phyloP scores from a whole-genome alignment of 2,113 vertebrate genomes.

The Ceyx melanurus region DNA sequence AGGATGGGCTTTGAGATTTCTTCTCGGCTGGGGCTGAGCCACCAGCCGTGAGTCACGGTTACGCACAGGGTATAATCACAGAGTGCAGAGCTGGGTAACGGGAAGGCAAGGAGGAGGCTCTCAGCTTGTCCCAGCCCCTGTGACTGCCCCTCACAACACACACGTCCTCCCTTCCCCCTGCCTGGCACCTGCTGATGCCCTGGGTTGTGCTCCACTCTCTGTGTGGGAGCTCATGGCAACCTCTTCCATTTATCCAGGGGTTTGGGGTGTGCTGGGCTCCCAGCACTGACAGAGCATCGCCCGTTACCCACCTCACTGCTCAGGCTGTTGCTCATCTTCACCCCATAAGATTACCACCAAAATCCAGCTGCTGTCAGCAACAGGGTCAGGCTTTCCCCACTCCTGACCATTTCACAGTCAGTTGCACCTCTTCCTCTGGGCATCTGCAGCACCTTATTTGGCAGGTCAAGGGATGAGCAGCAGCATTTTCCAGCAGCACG shows the following conservation, averaged over 20 bases:
- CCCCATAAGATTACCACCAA: accelerated
- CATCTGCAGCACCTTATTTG: accelerated
- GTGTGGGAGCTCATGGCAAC: not conserved
- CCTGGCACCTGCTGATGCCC: not conserved
- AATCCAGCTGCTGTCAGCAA: not conserved
- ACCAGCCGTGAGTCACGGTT: not conserved
- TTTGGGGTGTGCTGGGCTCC: not conserved
- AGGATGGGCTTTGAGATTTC: not conserved
- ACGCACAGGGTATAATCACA: not conserved
- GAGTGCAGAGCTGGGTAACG: not conserved
- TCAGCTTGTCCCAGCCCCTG: accelerated
- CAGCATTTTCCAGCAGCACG: accelerated
- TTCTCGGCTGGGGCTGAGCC: not conserved
- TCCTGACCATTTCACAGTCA: accelerated
- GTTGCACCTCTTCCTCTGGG: not conserved
- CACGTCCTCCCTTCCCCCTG: not conserved
- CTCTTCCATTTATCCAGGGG: not conserved
- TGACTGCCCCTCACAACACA: accelerated
- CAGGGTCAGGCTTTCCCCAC: not conserved
- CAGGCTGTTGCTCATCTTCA: accelerated
- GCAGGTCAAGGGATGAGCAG: accelerated
- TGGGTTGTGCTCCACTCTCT: not conserved
- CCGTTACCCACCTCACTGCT: accelerated
- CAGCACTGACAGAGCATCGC: not conserved
- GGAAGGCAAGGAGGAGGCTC: not conserved